Conservation (phyloP, 1,140 invertebrate genomes). For the Schlechtendalia chinensis region DNA sequence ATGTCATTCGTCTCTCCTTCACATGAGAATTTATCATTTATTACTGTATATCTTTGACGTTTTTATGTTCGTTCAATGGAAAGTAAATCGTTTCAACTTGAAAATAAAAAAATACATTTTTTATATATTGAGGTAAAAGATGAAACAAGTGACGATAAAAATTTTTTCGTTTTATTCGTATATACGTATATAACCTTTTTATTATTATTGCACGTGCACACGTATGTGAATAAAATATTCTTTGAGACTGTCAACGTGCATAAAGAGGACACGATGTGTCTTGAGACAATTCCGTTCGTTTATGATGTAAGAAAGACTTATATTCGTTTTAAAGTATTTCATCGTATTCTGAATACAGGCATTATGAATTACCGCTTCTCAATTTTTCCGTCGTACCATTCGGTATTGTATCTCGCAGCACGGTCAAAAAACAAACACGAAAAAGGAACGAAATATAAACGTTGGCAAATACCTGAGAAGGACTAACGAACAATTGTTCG, state of each 20-base stretch:
- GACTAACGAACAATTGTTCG: neutral
- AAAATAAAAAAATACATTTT: conserved; percentile 3
- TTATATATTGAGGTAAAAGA: conserved; percentile 3
- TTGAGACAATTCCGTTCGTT: neutral
- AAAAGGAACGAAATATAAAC: neutral
- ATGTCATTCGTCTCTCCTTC: neutral
- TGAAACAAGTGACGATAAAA: conserved; percentile 20
- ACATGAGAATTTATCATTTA: neutral
- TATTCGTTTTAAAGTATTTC: neutral
- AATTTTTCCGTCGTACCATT: neutral
- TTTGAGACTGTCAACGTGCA: neutral
- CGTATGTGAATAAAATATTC: conserved; percentile 20
- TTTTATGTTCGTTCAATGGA: neutral
- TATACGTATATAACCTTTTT: neutral
- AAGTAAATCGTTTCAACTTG: neutral
- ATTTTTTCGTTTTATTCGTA: neutral
- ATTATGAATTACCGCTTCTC: conserved; percentile 14
- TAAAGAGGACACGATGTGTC: neutral
- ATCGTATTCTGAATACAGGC: neutral
- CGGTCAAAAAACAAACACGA: neutral
- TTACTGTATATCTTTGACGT: neutral
- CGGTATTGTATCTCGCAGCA: neutral
- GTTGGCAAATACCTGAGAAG: too few relatives aligned
- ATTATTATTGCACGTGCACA: neutral
- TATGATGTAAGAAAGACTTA: neutral